Conservation (phyloP, 2,113 vertebrate species). For the Bagarius yarrelli region DNA sequence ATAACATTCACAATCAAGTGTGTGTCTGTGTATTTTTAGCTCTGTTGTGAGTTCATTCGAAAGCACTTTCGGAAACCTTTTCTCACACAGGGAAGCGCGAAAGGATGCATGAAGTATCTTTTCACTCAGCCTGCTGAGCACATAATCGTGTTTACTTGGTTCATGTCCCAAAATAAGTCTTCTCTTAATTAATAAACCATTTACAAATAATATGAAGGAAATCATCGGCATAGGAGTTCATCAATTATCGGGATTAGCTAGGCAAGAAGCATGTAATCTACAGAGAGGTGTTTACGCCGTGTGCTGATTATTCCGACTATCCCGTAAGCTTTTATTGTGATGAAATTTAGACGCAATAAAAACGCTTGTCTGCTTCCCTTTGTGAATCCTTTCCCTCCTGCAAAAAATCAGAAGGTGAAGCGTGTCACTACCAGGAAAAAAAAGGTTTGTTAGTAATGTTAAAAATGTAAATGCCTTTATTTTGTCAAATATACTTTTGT, state of each 20-base stretch:
- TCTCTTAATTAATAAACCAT: slow-evolving; percentile 80
- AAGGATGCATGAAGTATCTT: neutral
- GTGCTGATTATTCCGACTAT: slow-evolving; percentile 70
- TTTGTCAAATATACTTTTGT: too few relatives aligned
- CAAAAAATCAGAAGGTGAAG: slow-evolving; percentile 75
- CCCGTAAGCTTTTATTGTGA: slow-evolving; percentile 76
- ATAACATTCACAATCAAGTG: slow-evolving; percentile 68
- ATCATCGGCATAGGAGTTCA: slow-evolving; percentile 69
- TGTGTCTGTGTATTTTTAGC: slow-evolving; percentile 71
- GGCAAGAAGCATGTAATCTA: slow-evolving; percentile 75
- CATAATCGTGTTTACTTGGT: slow-evolving; percentile 77
- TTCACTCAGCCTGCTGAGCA: slow-evolving; percentile 68
- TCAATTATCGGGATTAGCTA: slow-evolving; percentile 76
- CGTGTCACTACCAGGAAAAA: slow-evolving; percentile 68
- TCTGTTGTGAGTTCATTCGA: slow-evolving; percentile 68
- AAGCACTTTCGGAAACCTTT: slow-evolving; percentile 21
- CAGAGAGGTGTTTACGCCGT: slow-evolving; percentile 71
- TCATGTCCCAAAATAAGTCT: slow-evolving; percentile 76
- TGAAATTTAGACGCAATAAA: slow-evolving; percentile 75
- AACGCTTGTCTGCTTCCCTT: slow-evolving; percentile 64
- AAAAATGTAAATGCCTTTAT: too few relatives aligned
- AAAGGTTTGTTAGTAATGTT: slow-evolving; percentile 73
- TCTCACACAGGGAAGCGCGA: neutral
- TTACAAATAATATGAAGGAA: slow-evolving; percentile 68
- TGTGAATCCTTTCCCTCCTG: slow-evolving; percentile 72